Conservation (phyloP, 2,888 invertebrate species). For the Brachyptera putata region DNA sequence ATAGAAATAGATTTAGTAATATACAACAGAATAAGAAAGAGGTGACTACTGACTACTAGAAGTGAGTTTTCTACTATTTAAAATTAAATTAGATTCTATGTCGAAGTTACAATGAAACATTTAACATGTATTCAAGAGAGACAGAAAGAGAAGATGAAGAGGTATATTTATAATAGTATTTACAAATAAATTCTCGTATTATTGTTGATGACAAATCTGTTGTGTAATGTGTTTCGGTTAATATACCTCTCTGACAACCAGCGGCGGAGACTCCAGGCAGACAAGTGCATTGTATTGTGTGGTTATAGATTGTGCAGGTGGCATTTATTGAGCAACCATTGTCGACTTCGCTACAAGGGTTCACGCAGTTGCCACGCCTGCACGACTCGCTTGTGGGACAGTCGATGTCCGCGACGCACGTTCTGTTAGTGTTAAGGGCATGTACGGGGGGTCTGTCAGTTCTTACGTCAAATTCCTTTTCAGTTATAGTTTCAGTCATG, state of each 20-base stretch:
- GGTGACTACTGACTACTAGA: not conserved
- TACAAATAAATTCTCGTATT: not conserved
- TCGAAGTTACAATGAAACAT: constrained; percentile 6
- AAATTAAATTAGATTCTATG: not conserved
- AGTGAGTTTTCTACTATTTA: not conserved
- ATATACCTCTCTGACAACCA: constrained; percentile 63
- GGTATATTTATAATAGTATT: constrained; percentile 1
- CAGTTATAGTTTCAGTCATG: constrained; percentile 22
- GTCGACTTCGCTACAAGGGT: constrained; percentile 54
- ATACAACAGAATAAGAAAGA: constrained; percentile 4
- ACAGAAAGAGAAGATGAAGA: constrained; percentile 14
- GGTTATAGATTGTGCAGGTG: constrained; percentile 59
- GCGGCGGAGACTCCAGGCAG: constrained; percentile 52
- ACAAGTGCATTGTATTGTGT: constrained; percentile 60
- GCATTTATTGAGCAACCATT: constrained; percentile 56
- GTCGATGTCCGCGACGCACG: constrained; percentile 59
- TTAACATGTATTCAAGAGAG: not conserved
- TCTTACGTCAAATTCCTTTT: constrained; percentile 18
- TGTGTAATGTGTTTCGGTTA: constrained; percentile 6
- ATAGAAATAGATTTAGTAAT: not conserved
- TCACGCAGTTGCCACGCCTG: constrained; percentile 57
- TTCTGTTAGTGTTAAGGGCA: constrained; percentile 37
- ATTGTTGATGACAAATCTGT: not conserved
- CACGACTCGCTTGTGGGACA: constrained; percentile 62
- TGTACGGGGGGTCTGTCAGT: not conserved